Percentiles rank a stretch among this genome's conserved stretches.
Evolutionary conservation across 2,113 vertebrate genomes (phyloP).

Genomic region (Ceyx cyanopectus): DNA sequence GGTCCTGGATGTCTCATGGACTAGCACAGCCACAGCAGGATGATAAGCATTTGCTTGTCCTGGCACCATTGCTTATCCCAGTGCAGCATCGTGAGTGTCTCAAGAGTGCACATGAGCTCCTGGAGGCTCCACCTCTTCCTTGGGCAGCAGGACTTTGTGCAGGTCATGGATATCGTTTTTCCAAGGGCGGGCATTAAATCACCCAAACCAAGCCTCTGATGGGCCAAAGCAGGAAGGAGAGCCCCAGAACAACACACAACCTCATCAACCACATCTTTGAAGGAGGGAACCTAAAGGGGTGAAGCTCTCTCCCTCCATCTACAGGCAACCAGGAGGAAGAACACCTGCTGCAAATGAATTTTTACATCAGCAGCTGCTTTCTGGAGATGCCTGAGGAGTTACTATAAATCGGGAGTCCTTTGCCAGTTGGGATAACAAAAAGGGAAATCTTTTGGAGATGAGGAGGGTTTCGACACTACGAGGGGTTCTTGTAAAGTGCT

Average conservation of each 20-base stretch:
- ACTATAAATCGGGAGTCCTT: rapidly evolving
- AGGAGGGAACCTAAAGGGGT: neutral
- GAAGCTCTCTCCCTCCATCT: conserved; percentile 63
- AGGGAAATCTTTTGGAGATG: neutral
- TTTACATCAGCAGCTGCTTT: neutral
- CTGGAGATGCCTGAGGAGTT: neutral
- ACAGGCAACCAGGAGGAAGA: conserved; percentile 4
- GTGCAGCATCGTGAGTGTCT: rapidly evolving
- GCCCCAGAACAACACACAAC: rapidly evolving
- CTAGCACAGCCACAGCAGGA: neutral
- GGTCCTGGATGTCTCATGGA: neutral
- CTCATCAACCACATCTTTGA: rapidly evolving
- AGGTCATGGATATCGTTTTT: neutral
- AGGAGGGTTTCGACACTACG: neutral
- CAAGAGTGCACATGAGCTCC: rapidly evolving
- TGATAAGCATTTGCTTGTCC: neutral
- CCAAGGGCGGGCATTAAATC: neutral
- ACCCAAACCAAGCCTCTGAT: neutral
- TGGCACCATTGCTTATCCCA: neutral
- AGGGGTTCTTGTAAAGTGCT: neutral
- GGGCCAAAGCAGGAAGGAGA: neutral
- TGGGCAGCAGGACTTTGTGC: too few species aligned
- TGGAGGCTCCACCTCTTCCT: neutral
- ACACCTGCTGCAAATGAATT: neutral
- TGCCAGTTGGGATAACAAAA: neutral